Conservation (phyloP, 1,140 invertebrate species). For the Muscidifurax raptorellus region DNA sequence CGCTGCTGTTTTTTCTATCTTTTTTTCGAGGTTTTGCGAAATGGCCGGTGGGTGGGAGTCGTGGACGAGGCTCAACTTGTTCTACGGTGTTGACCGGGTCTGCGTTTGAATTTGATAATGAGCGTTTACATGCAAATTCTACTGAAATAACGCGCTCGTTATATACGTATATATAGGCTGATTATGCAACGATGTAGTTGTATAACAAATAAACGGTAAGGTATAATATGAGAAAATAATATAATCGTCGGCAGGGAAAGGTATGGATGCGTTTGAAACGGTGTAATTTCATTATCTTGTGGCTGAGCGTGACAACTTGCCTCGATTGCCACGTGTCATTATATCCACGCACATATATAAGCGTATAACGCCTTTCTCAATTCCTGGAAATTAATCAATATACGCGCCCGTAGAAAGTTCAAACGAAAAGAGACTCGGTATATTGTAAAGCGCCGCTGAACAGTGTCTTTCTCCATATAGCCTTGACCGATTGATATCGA, state of each 20-base stretch:
- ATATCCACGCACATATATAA: not conserved
- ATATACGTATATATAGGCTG: too few relatives aligned
- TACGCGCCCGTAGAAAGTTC: slow-evolving; percentile 15
- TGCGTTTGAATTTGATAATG: not conserved
- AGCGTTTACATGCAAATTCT: not conserved
- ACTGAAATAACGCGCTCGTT: not conserved
- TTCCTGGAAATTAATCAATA: not conserved
- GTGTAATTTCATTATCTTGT: too few relatives aligned
- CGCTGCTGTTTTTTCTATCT: not conserved
- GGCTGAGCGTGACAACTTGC: too few relatives aligned
- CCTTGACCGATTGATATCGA: slow-evolving; percentile 36
- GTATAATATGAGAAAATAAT: too few relatives aligned
- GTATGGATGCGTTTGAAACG: too few relatives aligned
- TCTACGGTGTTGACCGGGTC: not conserved
- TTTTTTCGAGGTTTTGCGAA: not conserved
- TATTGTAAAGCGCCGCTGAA: not conserved
- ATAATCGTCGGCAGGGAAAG: too few relatives aligned
- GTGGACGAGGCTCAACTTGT: not conserved
- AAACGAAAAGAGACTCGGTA: slow-evolving; percentile 6
- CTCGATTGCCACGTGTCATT: too few relatives aligned
- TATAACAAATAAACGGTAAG: too few relatives aligned
- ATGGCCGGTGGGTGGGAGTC: not conserved
- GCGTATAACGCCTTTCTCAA: not conserved
- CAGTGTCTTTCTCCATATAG: not conserved
- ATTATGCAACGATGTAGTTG: not conserved